Conservation (phyloP, 2,797 vertebrate genomes). For the Arremon aurantiirostris region DNA sequence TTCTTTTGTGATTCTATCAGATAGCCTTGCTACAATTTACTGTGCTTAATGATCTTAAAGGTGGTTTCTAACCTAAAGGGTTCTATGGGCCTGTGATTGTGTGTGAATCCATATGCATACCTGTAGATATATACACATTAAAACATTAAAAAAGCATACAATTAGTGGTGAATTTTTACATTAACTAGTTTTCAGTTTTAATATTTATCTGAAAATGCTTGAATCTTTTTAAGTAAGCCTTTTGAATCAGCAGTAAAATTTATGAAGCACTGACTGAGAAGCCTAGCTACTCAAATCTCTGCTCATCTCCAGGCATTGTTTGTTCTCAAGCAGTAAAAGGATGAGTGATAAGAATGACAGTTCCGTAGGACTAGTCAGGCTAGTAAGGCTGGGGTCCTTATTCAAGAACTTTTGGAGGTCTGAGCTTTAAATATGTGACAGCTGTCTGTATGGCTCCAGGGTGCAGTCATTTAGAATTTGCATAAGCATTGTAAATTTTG, state of each 20-base stretch:
- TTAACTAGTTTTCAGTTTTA: neutral
- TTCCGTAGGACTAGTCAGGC: neutral
- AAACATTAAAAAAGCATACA: neutral
- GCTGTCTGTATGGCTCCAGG: neutral
- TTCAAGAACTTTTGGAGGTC: neutral
- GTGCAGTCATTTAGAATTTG: neutral
- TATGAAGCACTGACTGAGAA: neutral
- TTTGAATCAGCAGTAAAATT: neutral
- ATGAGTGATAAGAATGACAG: neutral
- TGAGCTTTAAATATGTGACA: neutral
- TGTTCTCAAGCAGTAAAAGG: neutral
- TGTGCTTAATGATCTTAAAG: neutral
- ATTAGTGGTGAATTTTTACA: neutral
- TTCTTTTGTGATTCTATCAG: neutral
- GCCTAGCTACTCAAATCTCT: neutral
- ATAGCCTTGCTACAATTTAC: neutral
- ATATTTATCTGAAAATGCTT: neutral
- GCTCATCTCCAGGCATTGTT: neutral
- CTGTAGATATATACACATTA: fast-evolving
- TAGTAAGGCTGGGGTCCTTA: neutral
- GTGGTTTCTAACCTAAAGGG: neutral
- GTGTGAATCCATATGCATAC: neutral
- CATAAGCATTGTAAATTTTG: neutral
- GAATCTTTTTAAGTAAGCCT: neutral
- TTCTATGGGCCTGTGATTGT: neutral